A percentile compares a stretch with the other conserved stretches of the same genome.
These are phyloP conservation scores for Odontamblyopus lacepedii DNA, from an alignment of 2,797 vertebrate species.

Conservation along the genomic window DNA sequence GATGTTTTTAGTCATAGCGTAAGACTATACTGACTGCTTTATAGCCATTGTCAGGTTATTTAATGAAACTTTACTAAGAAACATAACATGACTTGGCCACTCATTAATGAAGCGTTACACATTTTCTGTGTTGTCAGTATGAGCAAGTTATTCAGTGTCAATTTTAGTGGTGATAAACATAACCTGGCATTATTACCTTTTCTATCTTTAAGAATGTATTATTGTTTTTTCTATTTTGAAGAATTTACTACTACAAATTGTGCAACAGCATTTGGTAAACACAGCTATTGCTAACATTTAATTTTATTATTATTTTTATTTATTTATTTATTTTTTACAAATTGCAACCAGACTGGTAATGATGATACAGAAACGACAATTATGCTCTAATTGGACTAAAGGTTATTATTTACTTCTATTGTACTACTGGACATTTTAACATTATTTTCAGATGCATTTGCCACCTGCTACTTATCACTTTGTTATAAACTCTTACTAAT, in stretches of 20 bases:
- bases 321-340: not conserved
- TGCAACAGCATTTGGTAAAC: not conserved
- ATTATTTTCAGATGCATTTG: not conserved
- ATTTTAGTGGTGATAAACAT: not conserved
- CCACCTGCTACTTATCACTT: not conserved
- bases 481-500: slow-evolving; percentile 25
- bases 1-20: not conserved
- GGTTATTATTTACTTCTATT: not conserved
- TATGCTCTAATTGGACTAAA: not conserved
- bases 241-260: not conserved
- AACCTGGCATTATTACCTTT: not conserved
- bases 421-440: slow-evolving; percentile 3
- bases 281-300: not conserved
- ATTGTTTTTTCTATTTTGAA: not conserved
- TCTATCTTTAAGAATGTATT: not conserved
- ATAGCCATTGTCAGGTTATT: not conserved
- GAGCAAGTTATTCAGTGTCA: not conserved
- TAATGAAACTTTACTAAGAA: not conserved
- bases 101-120: slow-evolving; percentile 10
- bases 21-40: not conserved
- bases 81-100: slow-evolving; percentile 9
- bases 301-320: no score
- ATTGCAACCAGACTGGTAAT: not conserved
- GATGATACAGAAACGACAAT: not conserved
- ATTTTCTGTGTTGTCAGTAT: not conserved